Conservation (phyloP, 2,888 invertebrate genomes). For the Pyrochroa serraticornis region DNA sequence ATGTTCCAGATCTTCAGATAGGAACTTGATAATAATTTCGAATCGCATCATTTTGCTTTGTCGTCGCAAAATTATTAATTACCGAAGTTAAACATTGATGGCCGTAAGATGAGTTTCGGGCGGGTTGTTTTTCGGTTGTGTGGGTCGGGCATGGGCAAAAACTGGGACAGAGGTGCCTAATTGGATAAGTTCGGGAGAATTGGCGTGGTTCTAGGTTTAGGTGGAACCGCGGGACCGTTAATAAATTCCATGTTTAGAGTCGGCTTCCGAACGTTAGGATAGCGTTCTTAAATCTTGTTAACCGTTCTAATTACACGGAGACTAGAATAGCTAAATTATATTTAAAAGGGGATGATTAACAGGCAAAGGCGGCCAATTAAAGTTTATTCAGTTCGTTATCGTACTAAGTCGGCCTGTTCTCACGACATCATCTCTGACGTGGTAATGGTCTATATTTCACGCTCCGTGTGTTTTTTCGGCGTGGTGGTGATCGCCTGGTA, state of each 20-base stretch:
- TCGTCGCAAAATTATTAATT: no score
- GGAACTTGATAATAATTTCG: no score
- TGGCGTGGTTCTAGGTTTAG: no score
- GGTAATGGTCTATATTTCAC: conserved; percentile 53
- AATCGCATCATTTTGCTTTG: no score
- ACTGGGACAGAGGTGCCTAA: no score
- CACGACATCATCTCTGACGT: conserved; percentile 45
- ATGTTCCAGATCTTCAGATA: no score
- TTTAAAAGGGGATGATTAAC: conserved; percentile 45
- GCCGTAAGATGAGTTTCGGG: no score
- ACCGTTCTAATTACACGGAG: conserved; percentile 48
- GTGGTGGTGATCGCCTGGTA: conserved; percentile 47
- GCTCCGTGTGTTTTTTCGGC: conserved; percentile 40
- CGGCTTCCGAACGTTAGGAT: conserved; percentile 41
- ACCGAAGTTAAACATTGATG: no score
- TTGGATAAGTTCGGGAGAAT: no score
- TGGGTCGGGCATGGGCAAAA: no score
- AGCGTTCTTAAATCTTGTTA: conserved; percentile 50
- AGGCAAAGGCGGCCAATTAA: conserved; percentile 35
- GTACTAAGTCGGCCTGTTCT: conserved; percentile 31
- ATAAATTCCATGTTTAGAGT: conserved; percentile 43
- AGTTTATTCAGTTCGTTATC: conserved; percentile 37
- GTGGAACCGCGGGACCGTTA: conserved; percentile 10
- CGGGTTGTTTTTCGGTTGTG: no score
- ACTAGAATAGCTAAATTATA: conserved; percentile 46